Percentiles rank a stretch among this genome's conserved stretches.
phyloP scores from a whole-genome alignment of 2,113 vertebrate species.

The Chaetodon trifascialis region DNA sequence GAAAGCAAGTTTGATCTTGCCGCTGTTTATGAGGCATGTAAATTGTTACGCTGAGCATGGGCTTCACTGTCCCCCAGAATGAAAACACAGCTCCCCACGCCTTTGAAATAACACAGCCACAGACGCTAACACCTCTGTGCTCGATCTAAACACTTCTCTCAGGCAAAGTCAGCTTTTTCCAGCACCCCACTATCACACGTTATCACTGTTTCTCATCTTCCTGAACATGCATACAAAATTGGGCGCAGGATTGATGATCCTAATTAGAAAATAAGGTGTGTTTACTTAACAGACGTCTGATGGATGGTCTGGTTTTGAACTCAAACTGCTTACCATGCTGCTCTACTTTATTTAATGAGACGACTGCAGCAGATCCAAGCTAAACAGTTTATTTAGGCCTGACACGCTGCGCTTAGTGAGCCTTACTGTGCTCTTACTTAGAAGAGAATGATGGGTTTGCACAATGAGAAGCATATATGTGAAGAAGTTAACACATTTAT shows the following conservation, averaged over 20 bases:
- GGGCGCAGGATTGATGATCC: constrained; percentile 41
- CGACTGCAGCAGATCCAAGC: constrained; percentile 35
- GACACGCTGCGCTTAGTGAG: constrained; percentile 19
- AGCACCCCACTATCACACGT: constrained; percentile 6
- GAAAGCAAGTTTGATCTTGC: background rate
- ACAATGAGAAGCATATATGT: background rate
- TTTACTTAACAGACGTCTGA: constrained; percentile 49
- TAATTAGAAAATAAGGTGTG: constrained; percentile 45
- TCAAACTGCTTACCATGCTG: constrained; percentile 35
- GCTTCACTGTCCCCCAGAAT: constrained; percentile 9
- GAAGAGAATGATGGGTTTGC: constrained; percentile 1
- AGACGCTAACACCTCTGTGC: constrained; percentile 2
- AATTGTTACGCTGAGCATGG: constrained; percentile 27
- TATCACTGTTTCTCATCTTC: background rate
- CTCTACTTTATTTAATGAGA: constrained; percentile 54
- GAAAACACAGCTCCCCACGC: constrained; percentile 54
- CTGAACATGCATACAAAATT: background rate
- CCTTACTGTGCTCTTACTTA: constrained; percentile 7
- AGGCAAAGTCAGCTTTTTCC: constrained; percentile 56
- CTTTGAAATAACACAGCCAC: constrained; percentile 36
- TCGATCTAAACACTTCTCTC: constrained; percentile 38
- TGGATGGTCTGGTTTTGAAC: constrained; percentile 17
- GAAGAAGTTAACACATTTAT: background rate
- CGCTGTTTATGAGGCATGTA: constrained; percentile 42
- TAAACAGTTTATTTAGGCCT: constrained; percentile 47